A percentile compares a stretch with the other conserved stretches of the same genome.
phyloP scores from a whole-genome alignment of 2,888 invertebrate species.

The Campoletis raptor region DNA sequence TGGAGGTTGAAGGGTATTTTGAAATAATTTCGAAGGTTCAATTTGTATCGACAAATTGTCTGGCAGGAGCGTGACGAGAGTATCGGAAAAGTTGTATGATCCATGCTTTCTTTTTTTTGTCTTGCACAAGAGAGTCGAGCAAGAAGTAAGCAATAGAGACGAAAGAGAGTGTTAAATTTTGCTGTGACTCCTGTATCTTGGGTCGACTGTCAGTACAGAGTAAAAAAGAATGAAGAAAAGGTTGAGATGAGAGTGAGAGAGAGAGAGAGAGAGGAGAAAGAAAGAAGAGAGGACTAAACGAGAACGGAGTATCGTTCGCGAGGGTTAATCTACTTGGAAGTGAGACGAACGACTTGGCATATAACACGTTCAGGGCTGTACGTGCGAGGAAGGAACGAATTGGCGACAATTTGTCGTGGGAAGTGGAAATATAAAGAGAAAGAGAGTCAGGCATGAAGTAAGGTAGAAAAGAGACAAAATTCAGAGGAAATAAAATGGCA shows the following conservation, averaged over 20 bases:
- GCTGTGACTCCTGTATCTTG: slow-evolving; percentile 35
- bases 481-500: not conserved
- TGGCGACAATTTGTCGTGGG: slow-evolving; percentile 70
- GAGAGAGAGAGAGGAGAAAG: slow-evolving; percentile 9
- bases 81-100: slow-evolving; percentile 21
- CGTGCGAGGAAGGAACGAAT: slow-evolving; percentile 67
- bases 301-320: slow-evolving; percentile 68
- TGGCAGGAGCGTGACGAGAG: slow-evolving; percentile 37
- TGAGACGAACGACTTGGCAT: slow-evolving; percentile 71
- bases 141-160: slow-evolving; percentile 37
- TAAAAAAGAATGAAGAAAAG: not conserved
- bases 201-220: slow-evolving; percentile 13
- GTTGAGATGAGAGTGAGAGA: not conserved
- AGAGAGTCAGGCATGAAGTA: not conserved
- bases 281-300: slow-evolving; percentile 50
- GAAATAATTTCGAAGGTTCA: slow-evolving; percentile 45
- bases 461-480: slow-evolving; percentile 5
- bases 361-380: slow-evolving; percentile 63
- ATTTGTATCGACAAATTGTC: slow-evolving; percentile 60
- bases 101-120: slow-evolving; percentile 3
- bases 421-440: slow-evolving; percentile 68
- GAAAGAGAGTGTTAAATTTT: slow-evolving; percentile 35
- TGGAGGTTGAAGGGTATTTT: not conserved
- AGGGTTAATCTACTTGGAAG: slow-evolving; percentile 71
- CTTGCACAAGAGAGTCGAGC: not conserved